Conservation (phyloP, 2,888 invertebrate genomes). For the Griposia aprilina region DNA sequence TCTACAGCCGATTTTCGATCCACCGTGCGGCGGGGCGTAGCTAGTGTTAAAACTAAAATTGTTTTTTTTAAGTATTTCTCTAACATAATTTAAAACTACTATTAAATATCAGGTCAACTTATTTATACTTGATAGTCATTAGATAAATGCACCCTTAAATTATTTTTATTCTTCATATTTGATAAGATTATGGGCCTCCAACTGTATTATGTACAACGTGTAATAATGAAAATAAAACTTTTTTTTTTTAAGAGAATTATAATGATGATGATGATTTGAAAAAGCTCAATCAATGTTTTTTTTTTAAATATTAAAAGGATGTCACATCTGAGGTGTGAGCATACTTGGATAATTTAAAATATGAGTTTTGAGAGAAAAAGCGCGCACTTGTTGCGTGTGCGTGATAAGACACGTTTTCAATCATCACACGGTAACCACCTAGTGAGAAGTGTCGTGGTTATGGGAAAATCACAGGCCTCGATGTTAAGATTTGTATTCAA, state of each 20-base stretch:
- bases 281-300: neutral
- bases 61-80: neutral
- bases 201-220: too few species aligned
- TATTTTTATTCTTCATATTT: too few species aligned
- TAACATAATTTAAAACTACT: neutral
- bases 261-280: neutral
- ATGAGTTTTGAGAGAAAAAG: slow-evolving; percentile 73
- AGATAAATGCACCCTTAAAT: neutral
- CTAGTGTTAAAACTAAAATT: neutral
- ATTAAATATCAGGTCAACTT: neutral
- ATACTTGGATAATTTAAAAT: slow-evolving; percentile 61
- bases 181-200: too few species aligned
- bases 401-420: slow-evolving; percentile 91
- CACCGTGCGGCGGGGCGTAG: too few species aligned
- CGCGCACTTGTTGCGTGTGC: slow-evolving; percentile 70
- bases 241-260: neutral
- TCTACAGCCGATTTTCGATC: too few species aligned
- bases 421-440: slow-evolving; percentile 81
- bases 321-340: slow-evolving; percentile 3
- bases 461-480: slow-evolving; percentile 73
- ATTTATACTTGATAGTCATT: neutral
- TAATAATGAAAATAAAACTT: too few species aligned
- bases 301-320: neutral
- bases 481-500: slow-evolving; percentile 60
- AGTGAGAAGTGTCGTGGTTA: slow-evolving; percentile 77